phyloP scores from a whole-genome alignment of 2,888 invertebrate genomes.

The Alentia gelatinosa region DNA sequence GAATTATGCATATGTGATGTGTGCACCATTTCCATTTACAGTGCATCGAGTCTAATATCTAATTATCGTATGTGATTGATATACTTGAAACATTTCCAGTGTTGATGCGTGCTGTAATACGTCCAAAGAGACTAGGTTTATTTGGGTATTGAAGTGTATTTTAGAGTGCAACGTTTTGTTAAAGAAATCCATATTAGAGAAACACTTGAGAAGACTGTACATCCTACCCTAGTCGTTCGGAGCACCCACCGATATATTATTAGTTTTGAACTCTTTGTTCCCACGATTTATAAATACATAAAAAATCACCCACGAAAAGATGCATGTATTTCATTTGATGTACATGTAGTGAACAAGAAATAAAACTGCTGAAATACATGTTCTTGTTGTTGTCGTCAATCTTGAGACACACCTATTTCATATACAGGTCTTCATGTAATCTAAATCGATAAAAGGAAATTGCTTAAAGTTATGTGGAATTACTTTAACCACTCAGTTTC shows the following conservation, averaged over 20 bases:
- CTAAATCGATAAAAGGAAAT: not conserved
- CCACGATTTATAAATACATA: not conserved
- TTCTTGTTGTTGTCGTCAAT: not conserved
- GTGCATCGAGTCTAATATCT: no score
- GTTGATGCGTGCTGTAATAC: not conserved
- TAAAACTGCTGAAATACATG: constrained; percentile 12
- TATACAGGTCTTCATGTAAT: not conserved
- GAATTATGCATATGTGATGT: not conserved
- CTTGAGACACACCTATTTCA: not conserved
- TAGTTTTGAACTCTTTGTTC: not conserved
- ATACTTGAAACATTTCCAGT: not conserved
- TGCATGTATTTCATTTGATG: constrained; percentile 1
- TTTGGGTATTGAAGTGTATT: not conserved
- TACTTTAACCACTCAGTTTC: not conserved
- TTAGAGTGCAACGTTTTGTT: not conserved
- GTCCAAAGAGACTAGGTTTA: not conserved
- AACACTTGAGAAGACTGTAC: not conserved
- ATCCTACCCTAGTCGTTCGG: not conserved
- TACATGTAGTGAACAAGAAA: not conserved
- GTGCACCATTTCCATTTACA: not conserved
- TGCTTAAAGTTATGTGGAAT: not conserved
- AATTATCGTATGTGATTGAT: not conserved
- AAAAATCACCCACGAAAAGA: not conserved
- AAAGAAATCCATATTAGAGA: not conserved
- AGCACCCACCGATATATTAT: not conserved